These are phyloP conservation scores for Limosa lapponica DNA, from an alignment of 2,797 vertebrate species.

Conservation along the genomic window DNA sequence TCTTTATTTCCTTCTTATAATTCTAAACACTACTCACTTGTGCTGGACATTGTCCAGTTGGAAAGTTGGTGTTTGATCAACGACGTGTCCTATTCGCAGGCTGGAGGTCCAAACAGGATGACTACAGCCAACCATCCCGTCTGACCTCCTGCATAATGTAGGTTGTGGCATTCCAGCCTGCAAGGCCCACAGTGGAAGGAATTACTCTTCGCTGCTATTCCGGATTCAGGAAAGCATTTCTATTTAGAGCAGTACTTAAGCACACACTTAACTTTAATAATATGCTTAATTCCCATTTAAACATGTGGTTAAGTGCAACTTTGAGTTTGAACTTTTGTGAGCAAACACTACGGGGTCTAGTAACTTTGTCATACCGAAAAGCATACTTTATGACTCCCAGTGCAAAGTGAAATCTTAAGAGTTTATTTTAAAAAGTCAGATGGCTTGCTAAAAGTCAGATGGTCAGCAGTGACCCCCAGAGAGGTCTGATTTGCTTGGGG, in stretches of 20 bases:
- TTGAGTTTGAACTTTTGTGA: background rate
- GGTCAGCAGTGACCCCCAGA: background rate
- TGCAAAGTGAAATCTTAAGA: background rate
- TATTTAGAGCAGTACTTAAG: slow-evolving; percentile 50
- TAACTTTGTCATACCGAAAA: background rate
- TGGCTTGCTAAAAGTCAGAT: too few relatives aligned
- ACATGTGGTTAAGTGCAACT: background rate
- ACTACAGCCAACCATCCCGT: background rate
- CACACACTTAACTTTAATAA: slow-evolving; percentile 32
- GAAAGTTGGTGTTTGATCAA: slow-evolving; percentile 32
- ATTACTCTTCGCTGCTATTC: background rate
- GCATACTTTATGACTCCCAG: background rate
- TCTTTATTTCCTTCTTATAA: slow-evolving; percentile 40
- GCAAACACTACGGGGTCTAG: background rate
- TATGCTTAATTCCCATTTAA: slow-evolving; percentile 37
- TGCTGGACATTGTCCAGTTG: slow-evolving; percentile 17
- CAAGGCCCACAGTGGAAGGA: slow-evolving; percentile 13
- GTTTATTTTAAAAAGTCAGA: background rate
- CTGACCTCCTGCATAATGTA: background rate
- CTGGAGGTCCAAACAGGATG: slow-evolving; percentile 4
- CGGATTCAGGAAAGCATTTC: slow-evolving; percentile 6
- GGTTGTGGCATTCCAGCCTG: background rate
- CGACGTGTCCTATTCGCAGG: background rate
- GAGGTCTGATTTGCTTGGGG: background rate
- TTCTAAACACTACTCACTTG: background rate